A percentile compares a stretch with the other conserved stretches of the same genome.
Evolutionary conservation across 2,113 vertebrate genomes (phyloP).

Genomic region (Protobothrops flavoviridis): DNA sequence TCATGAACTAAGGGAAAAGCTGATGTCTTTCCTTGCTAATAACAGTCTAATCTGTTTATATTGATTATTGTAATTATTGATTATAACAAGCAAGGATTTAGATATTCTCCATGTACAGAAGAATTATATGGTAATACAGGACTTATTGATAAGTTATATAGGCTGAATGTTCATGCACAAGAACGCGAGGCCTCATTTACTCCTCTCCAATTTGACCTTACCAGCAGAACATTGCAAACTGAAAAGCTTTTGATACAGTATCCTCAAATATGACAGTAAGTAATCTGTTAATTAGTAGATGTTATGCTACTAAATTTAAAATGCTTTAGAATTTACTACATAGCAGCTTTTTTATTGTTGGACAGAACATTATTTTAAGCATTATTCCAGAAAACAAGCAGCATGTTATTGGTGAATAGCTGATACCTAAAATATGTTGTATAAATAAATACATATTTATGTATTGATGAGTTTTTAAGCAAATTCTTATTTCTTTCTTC

Average conservation of each 20-base stretch:
- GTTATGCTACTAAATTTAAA: neutral
- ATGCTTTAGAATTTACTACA: neutral
- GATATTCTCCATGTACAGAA: conserved; percentile 38
- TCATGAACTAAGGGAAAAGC: conserved; percentile 18
- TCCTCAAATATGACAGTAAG: neutral
- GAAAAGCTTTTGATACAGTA: neutral
- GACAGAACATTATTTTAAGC: neutral
- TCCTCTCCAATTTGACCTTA: neutral
- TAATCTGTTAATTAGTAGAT: neutral
- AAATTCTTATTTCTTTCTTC: neutral
- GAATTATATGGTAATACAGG: conserved; percentile 3
- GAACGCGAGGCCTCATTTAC: neutral
- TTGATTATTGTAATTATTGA: conserved; percentile 29
- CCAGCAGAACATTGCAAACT: neutral
- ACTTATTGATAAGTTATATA: neutral
- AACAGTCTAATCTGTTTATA: neutral
- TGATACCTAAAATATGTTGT: neutral
- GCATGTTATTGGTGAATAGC: neutral
- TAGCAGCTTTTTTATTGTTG: neutral
- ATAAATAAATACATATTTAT: neutral
- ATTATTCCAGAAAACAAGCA: neutral
- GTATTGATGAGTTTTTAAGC: neutral
- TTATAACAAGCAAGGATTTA: conserved; percentile 44
- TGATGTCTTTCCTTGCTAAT: neutral
- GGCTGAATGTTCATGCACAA: neutral